Base-by-base conservation (phyloP, 2,113 vertebrate species). In the Etia nguti region DNA sequence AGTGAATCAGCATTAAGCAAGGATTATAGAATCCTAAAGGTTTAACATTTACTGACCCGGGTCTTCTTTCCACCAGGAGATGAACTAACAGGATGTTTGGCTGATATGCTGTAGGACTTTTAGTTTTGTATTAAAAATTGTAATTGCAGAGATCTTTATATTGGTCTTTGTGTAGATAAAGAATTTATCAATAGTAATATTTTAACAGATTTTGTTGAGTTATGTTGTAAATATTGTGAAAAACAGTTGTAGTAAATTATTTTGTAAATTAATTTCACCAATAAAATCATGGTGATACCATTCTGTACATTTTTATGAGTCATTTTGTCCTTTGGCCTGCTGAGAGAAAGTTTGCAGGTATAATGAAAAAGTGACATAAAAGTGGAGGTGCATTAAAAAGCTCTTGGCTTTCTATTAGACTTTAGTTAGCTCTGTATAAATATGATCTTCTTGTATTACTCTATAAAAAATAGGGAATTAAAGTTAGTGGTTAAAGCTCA, bases 1-100 rank as follows among this genome's bases (percentile, higher is more conserved):
- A 92, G 80, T 79, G 86, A 92, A 85, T 46, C 88, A 68, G 87
- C 65, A 87, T 91, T 93, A 90, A 88, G 82, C 60, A 82, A 77
- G 88, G 90, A 94, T 94, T 94, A 92, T 43, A 86, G 68, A 88
- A 90, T 73, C 82, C 75, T 31, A 50, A 80, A 89, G 92, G 87
- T 90, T 86, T 88, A 92, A 86, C 86, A 77, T 79, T 41, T 79
- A 85, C 82, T 85, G 82, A 85, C 88, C 81, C 3, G 6, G 15
- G 20, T 3, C 52, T 80, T 77, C 85, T 92, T 81, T 55, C 29
- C 56, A 20, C 73, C 82, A 57, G 52, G 62, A 83, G 82, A 84
- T 90, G 29, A 29, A 83, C 29, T 3, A 15, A 36, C 2, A 9
- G 24, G 16, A 54, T 6, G 55, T 77, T 84, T 87, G 36, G 36